A percentile compares a stretch with the other conserved stretches of the same genome.
These are phyloP conservation scores for Climacteris rufus DNA, from an alignment of 2,113 vertebrate species.

Conservation along the genomic window DNA sequence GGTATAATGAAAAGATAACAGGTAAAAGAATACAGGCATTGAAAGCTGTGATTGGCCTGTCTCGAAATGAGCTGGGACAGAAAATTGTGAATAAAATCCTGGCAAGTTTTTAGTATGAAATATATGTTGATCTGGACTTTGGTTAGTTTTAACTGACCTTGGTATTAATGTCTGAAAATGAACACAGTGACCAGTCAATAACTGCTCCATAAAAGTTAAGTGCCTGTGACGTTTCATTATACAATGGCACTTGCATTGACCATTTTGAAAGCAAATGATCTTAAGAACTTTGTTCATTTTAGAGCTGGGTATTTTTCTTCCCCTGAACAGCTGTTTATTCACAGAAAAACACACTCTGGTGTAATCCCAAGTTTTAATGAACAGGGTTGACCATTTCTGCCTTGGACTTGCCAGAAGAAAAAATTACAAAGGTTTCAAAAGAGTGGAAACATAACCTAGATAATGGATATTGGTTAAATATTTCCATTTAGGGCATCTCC, in stretches of 20 bases:
- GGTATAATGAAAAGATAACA: constrained; percentile 2
- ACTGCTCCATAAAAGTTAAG: constrained; percentile 43
- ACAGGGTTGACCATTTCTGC: not conserved
- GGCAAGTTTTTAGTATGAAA: not conserved
- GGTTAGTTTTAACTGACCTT: constrained; percentile 34
- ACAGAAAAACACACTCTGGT: not conserved
- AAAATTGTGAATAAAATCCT: not conserved
- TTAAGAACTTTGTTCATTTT: constrained; percentile 38
- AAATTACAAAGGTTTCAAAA: not conserved
- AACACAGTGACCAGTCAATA: constrained; percentile 33
- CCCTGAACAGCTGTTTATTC: constrained; percentile 30
- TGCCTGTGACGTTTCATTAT: constrained; percentile 14
- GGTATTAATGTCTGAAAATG: constrained; percentile 2
- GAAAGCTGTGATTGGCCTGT: not conserved
- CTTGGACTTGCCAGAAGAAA: not conserved
- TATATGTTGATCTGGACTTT: not conserved
- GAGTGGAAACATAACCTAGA: not conserved
- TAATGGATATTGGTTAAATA: not conserved
- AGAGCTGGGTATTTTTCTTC: constrained; percentile 1
- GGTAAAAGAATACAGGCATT: not conserved
- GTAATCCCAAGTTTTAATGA: not conserved
- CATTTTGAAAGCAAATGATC: constrained; percentile 21
- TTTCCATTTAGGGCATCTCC: not conserved
- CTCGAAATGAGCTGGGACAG: not conserved
- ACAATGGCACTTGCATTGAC: not conserved